phyloP scores from a whole-genome alignment of 2,113 vertebrate species.

The Pardalotus punctatus region DNA sequence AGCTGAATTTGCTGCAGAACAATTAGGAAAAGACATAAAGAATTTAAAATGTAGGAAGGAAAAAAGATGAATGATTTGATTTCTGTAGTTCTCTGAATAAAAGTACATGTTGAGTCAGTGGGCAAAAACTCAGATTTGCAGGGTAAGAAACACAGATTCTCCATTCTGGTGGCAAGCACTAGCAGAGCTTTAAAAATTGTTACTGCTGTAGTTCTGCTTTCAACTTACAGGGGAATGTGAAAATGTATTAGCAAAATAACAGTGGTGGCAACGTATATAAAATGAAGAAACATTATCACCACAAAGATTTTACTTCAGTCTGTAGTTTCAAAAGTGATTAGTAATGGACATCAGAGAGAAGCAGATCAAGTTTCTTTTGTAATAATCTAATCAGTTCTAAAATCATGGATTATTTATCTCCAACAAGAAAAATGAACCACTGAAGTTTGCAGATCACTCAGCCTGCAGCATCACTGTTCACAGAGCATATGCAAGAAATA shows the following conservation, averaged over 20 bases:
- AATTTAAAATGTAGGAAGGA: background rate
- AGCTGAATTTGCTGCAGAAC: background rate
- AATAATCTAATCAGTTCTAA: background rate
- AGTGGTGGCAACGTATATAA: background rate
- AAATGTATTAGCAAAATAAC: background rate
- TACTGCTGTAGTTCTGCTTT: background rate
- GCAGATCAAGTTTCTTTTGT: background rate
- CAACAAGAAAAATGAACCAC: background rate
- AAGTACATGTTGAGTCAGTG: background rate
- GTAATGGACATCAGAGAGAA: background rate
- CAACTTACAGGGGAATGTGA: background rate
- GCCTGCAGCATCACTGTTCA: background rate
- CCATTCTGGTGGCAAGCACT: background rate
- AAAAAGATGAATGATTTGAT: background rate
- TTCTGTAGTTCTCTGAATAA: background rate
- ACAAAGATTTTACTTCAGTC: background rate
- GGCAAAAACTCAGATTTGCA: background rate
- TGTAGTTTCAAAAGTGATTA: background rate
- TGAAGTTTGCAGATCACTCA: background rate
- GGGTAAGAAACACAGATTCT: background rate
- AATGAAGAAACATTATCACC: background rate
- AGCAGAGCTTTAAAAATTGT: background rate
- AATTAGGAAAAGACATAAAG: background rate
- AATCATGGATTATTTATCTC: background rate
- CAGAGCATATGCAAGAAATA: background rate